These are phyloP conservation scores for Amphimedon queenslandica DNA, from an alignment of 37 sponge, comb jelly and placozoan genomes.

Conservation along the genomic window DNA sequence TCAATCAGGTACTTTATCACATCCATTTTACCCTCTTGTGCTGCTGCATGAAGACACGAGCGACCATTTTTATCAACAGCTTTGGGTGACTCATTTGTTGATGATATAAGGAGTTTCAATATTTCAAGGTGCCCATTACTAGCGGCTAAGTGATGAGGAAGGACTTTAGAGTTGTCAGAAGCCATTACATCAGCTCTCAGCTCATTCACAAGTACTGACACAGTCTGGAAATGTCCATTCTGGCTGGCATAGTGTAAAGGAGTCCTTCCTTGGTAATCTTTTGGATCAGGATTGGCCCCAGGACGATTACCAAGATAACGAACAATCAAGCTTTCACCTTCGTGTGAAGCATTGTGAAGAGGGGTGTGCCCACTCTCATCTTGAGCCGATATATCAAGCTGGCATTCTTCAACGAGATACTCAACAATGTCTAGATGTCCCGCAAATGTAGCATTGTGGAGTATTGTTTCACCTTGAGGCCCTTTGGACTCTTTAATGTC, in stretches of 20 bases:
- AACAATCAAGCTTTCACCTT: conserved; percentile 14
- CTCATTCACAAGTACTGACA: conserved; percentile 1
- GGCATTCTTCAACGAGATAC: conserved; percentile 36
- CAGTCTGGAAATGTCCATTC: conserved; percentile 13
- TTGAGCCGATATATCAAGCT: conserved; percentile 12
- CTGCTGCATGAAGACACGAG: conserved; percentile 8
- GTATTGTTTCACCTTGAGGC: conserved; percentile 17
- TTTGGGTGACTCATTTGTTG: background rate
- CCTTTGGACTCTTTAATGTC: background rate
- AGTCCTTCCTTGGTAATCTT: conserved; percentile 16
- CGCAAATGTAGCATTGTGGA: conserved; percentile 39
- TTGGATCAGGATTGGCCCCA: background rate
- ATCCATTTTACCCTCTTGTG: background rate
- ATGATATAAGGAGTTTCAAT: conserved; percentile 10
- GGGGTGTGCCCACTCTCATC: conserved; percentile 41
- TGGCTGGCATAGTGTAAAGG: conserved; percentile 45
- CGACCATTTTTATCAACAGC: conserved; percentile 24
- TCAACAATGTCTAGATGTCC: conserved; percentile 31
- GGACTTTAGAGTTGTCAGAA: conserved; percentile 18
- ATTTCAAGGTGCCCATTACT: conserved; percentile 24
- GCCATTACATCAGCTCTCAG: background rate
- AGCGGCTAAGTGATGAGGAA: conserved; percentile 33
- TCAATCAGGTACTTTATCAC: conserved; percentile 7
- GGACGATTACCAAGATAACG: conserved; percentile 18
- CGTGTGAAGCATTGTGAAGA: conserved; percentile 43